These are phyloP conservation scores for Paraplagusia blochii DNA, from an alignment of 2,113 vertebrate genomes.

Conservation along the genomic window DNA sequence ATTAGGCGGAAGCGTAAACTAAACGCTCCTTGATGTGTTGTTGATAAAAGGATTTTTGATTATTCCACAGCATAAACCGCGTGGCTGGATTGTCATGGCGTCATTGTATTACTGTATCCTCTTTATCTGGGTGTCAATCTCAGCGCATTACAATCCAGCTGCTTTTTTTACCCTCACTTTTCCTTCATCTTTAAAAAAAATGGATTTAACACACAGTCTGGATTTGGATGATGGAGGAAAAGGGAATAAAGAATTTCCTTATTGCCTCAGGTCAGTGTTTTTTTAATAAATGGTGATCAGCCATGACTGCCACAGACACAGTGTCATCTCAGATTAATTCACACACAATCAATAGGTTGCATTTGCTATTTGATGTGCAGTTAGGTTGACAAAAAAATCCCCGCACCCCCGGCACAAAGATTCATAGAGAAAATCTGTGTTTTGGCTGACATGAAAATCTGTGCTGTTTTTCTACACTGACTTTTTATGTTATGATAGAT, in stretches of 20 bases:
- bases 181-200: constrained; percentile 39
- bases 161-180: constrained; percentile 50
- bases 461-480: too few relatives aligned
- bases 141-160: constrained; percentile 52
- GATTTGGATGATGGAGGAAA: constrained; percentile 46
- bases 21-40: constrained; percentile 76
- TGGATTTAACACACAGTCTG: constrained; percentile 69
- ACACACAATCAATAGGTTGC: constrained; percentile 49
- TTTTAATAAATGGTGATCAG: constrained; percentile 69
- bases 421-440: too few relatives aligned
- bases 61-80: constrained; percentile 73
- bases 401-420: too few relatives aligned
- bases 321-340: constrained; percentile 67
- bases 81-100: constrained; percentile 68
- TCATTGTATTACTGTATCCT: constrained; percentile 67
- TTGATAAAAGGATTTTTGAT: constrained; percentile 80
- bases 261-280: constrained; percentile 56
- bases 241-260: constrained; percentile 60
- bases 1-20: constrained; percentile 73
- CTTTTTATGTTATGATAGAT: too few relatives aligned
- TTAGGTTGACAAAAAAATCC: too few relatives aligned
- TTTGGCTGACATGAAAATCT: too few relatives aligned
- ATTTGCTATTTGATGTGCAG: constrained; percentile 36
- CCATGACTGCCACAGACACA: constrained; percentile 44
- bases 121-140: constrained; percentile 77